These are phyloP conservation scores for Dipodomys stephensi DNA, from an alignment of 2,113 vertebrate genomes.

Conservation along the genomic window DNA sequence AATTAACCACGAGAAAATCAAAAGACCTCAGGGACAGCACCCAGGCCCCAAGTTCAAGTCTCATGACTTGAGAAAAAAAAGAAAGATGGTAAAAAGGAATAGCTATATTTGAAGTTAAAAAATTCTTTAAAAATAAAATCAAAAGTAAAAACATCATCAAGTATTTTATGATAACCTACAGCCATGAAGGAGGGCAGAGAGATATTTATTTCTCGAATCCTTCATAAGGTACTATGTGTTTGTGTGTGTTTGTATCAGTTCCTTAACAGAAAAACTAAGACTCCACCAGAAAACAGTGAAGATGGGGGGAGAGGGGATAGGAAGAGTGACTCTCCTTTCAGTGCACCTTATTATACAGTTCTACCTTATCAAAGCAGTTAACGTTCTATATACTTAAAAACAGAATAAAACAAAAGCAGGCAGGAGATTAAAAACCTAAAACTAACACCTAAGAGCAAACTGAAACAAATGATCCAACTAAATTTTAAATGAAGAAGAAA, in stretches of 20 bases:
- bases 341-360: not conserved
- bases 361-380: not conserved
- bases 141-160: conserved; percentile 33
- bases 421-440: not conserved
- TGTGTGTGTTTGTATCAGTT: not conserved
- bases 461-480: not conserved
- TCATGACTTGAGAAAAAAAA: too few species aligned
- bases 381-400: not conserved
- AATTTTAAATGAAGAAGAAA: conserved; percentile 30
- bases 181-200: not conserved
- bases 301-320: not conserved
- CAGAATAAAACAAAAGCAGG: not conserved
- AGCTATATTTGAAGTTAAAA: not conserved
- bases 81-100: not conserved
- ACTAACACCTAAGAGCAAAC: not conserved
- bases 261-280: not conserved
- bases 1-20: too few species aligned
- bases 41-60: too few species aligned
- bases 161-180: conserved; percentile 8
- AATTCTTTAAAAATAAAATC: not conserved
- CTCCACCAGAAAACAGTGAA: conserved; percentile 23
- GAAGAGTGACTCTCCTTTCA: not conserved
- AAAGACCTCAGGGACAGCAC: too few species aligned
- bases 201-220: not conserved
- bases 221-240: conserved; percentile 53